A percentile compares a stretch with the other conserved stretches of the same genome.
Conservation (phyloP, 2,797 vertebrate genomes). For the Sebastes steindachneri region DNA sequence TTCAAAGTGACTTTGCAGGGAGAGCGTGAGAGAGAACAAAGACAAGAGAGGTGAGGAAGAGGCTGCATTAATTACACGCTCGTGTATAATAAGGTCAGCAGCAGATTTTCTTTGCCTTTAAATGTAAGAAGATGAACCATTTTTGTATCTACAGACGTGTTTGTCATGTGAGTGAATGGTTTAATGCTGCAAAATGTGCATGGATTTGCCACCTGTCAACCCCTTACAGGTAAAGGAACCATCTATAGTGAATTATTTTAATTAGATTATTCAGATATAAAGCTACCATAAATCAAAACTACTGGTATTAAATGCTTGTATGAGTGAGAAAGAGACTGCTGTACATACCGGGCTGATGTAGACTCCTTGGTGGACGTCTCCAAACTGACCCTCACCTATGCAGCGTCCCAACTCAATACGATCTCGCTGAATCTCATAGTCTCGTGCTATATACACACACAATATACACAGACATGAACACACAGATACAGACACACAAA, state of each 20-base stretch:
- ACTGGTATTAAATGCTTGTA: not conserved
- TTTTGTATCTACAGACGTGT: not conserved
- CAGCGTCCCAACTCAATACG: constrained; percentile 96
- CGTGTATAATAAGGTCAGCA: not conserved
- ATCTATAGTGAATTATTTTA: not conserved
- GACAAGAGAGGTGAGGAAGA: not conserved
- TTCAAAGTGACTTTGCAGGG: not conserved
- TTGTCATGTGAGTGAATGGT: not conserved
- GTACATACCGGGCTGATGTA: constrained; percentile 91
- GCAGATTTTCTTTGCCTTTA: not conserved
- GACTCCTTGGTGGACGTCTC: constrained; percentile 97
- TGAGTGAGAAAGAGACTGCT: not conserved
- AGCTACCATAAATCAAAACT: not conserved
- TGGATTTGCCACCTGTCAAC: not conserved
- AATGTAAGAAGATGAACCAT: not conserved
- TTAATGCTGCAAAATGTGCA: not conserved
- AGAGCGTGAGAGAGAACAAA: not conserved
- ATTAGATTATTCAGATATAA: not conserved
- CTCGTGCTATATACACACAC: constrained; percentile 80
- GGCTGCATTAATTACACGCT: not conserved
- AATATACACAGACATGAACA: constrained; percentile 25
- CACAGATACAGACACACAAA: constrained; percentile 19
- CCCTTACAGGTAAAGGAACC: not conserved
- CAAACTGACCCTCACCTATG: constrained; percentile 98
- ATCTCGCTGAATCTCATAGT: constrained; percentile 98